These are phyloP conservation scores for Aphelenchoides besseyi DNA, from an alignment of 1,140 invertebrate genomes.

Conservation along the genomic window DNA sequence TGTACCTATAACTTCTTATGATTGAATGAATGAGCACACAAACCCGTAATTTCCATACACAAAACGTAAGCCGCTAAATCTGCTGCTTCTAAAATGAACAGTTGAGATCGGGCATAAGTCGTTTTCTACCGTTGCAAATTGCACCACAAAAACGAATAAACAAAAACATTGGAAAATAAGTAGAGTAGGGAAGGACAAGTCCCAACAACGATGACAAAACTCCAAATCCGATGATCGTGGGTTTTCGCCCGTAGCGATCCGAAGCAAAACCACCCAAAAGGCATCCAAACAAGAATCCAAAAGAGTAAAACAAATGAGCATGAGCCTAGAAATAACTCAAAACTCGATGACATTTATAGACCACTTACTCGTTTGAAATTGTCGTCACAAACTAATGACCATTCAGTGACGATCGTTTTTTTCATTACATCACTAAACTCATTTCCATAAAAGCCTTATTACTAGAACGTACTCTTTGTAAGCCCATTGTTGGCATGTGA, in stretches of 20 bases:
- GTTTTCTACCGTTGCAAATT: constrained; percentile 62
- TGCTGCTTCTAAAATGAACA: too few relatives aligned
- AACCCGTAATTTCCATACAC: constrained; percentile 62
- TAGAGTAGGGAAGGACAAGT: constrained; percentile 57
- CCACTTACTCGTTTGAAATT: constrained; percentile 54
- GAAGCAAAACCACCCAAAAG: constrained; percentile 58
- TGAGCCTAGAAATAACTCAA: constrained; percentile 35
- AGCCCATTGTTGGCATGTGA: constrained; percentile 45
- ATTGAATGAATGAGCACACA: not conserved
- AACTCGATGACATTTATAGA: not conserved
- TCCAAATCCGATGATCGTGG: constrained; percentile 60
- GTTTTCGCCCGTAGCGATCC: constrained; percentile 49
- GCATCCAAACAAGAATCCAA: constrained; percentile 60
- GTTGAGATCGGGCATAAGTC: too few relatives aligned
- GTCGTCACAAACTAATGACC: constrained; percentile 60
- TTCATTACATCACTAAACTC: constrained; percentile 47
- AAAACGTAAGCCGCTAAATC: constrained; percentile 54
- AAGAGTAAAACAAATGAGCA: constrained; percentile 60
- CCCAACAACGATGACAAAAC: constrained; percentile 61
- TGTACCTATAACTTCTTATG: constrained; percentile 38
- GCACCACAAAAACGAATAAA: constrained; percentile 60
- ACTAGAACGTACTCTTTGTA: constrained; percentile 39
- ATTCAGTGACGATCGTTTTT: constrained; percentile 61
- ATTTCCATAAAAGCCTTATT: constrained; percentile 22
- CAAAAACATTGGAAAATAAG: constrained; percentile 61